A percentile compares a stretch with the other conserved stretches of the same genome.
Evolutionary conservation across 2,888 invertebrate genomes (phyloP).

Genomic region (Cryptophagus acutangulus): DNA sequence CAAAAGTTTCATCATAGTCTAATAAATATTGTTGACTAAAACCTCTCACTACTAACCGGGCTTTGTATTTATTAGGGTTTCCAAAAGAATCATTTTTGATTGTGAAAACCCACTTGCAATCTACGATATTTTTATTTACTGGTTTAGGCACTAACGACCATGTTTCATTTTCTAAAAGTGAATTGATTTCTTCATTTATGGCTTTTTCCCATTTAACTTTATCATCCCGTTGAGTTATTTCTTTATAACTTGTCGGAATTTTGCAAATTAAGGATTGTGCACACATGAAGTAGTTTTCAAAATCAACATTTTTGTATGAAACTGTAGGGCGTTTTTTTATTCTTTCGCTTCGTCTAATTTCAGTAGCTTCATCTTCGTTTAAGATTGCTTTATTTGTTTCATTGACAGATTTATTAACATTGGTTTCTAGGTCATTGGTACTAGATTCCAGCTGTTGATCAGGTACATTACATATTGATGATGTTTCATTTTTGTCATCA

Average conservation of each 20-base stretch:
- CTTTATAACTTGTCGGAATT: conserved; percentile 7
- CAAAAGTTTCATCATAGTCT: conserved; percentile 13
- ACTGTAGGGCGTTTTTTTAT: conserved; percentile 5
- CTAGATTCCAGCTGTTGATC: too few relatives aligned
- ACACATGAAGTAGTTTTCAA: background rate
- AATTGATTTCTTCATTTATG: conserved; percentile 9
- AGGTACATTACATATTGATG: too few relatives aligned
- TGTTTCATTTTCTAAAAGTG: conserved; percentile 7
- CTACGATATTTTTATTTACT: conserved; percentile 13
- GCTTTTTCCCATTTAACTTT: conserved; percentile 12
- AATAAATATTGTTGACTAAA: conserved; percentile 11
- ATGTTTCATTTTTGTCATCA: background rate
- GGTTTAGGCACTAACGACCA: conserved; percentile 8
- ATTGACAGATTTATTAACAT: too few relatives aligned
- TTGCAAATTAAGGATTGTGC: background rate
- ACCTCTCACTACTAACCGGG: conserved; percentile 11
- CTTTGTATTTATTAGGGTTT: conserved; percentile 15
- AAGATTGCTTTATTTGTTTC: too few relatives aligned
- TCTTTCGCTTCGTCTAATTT: conserved; percentile 5
- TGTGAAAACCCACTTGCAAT: conserved; percentile 15
- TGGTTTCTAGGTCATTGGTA: too few relatives aligned
- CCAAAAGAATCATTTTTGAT: conserved; percentile 14
- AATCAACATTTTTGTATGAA: conserved; percentile 4
- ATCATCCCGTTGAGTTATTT: conserved; percentile 12
- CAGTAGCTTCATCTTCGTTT: conserved; percentile 1